Percentiles rank a stretch among this genome's conserved stretches.
These are phyloP conservation scores for Delphinapterus leucas DNA, from an alignment of 2,113 vertebrate genomes.

Conservation along the genomic window DNA sequence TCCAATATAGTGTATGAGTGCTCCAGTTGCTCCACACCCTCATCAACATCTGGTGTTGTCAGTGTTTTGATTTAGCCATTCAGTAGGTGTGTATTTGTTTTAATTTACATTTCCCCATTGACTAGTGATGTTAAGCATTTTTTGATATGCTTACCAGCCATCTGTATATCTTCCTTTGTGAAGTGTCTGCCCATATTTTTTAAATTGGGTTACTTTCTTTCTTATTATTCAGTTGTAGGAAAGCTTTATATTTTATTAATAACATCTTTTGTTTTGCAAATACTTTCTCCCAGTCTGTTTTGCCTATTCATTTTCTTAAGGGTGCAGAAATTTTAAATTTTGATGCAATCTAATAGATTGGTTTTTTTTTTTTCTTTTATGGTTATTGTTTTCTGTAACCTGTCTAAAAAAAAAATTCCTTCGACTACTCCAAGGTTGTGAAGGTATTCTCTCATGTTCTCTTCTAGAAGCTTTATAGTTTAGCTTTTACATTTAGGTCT, in stretches of 20 bases:
- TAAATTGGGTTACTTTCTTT: not conserved
- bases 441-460: not conserved
- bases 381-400: not conserved
- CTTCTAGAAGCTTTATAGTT: not conserved
- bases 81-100: not conserved
- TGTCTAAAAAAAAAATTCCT: not conserved
- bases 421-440: not conserved
- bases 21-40: not conserved
- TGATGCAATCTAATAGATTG: not conserved
- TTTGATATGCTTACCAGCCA: not conserved
- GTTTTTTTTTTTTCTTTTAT: not conserved
- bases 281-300: not conserved
- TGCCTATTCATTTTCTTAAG: conserved; percentile 13
- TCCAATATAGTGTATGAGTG: not conserved
- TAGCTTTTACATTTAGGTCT: not conserved
- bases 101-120: not conserved
- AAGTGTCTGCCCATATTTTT: not conserved
- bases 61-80: not conserved
- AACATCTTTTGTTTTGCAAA: not conserved
- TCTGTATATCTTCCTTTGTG: not conserved
- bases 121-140: not conserved
- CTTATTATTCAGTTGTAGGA: not conserved
- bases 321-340: not conserved
- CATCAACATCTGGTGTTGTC: not conserved
- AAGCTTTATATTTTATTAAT: not conserved